Percentiles rank a stretch among this genome's conserved stretches.
These are phyloP conservation scores for Etheostoma spectabile DNA, from an alignment of 2,113 vertebrate species.

Conservation along the genomic window DNA sequence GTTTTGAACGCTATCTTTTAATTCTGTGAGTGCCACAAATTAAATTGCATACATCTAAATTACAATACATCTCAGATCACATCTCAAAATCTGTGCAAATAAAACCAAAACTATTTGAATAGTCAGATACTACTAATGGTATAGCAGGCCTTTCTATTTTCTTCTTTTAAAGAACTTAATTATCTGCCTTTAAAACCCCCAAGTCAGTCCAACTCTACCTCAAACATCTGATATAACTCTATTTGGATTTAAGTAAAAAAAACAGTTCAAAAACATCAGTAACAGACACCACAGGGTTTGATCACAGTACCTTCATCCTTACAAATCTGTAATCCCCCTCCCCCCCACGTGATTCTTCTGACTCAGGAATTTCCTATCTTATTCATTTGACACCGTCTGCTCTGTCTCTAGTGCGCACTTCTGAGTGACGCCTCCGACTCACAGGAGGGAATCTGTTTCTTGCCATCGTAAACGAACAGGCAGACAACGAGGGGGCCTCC, in stretches of 20 bases:
- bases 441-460: conserved; percentile 54
- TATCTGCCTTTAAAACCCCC: neutral
- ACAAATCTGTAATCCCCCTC: neutral
- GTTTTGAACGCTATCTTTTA: neutral
- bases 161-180: neutral
- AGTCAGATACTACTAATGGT: neutral
- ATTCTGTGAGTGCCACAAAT: neutral
- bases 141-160: neutral
- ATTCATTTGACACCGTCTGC: conserved; percentile 49
- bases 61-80: neutral
- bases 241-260: neutral
- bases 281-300: conserved; percentile 18
- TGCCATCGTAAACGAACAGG: conserved; percentile 67
- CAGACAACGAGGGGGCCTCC: conserved; percentile 63
- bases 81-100: neutral
- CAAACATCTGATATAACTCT: neutral
- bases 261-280: conserved; percentile 4
- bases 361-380: conserved; percentile 61
- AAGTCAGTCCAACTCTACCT: neutral
- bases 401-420: conserved; percentile 39
- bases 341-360: neutral
- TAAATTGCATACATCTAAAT: neutral
- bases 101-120: neutral
- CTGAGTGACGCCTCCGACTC: conserved; percentile 43
- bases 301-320: conserved; percentile 23